Evolutionary conservation across 2,888 invertebrate genomes (phyloP), one percentile per base, ranked within the genome.

Genomic region (Brachynemurus nebulosus): DNA sequence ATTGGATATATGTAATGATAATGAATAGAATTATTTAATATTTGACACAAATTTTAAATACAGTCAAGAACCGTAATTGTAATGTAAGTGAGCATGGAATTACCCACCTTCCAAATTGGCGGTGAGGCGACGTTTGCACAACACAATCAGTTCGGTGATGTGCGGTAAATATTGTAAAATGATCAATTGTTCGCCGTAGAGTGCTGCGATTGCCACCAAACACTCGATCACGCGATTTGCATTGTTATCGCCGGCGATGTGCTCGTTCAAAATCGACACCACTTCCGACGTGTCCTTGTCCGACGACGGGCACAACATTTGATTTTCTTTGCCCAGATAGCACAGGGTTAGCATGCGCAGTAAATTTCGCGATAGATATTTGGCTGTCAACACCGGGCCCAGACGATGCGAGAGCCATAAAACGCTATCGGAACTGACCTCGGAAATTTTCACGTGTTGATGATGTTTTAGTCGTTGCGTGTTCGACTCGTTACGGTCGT

Each of bases 331-430:
- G 0, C 86, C 90, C 17, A 89, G 80, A 60, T 93, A 97, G 63
- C 96, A 97, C 3, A 96, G 65, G 0, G 92, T 88, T 42, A 97
- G 66, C 88, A 97, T 93, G 57, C 93, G 79, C 9, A 97, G 69
- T 50, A 98, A 70, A 68, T 95, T 95, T 47, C 89, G 74, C 0
- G 93, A 86, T 20, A 97, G 71, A 66, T 89, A 84, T 52, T 88
- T 79, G 33, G 95, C 90, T 0, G 92, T 91, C 18, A 97, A 70
- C 38, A 96, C 89, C 0, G 97, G 96, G 0, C 97, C 97, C 14
- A 97, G 67, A 49, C 93, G 76, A 65, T 93, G 89, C 0, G 92
- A 82, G 46, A 97, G 59, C 95, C 96, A 96, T 48, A 90, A 78
- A 1, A 91, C 66, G 56, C 88, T 89, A 57, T 89, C 90, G 0